Evolutionary conservation across 1,140 invertebrate genomes (phyloP), one percentile per base, ranked within the genome.

Genomic region (Pogonomyrmex californicus): DNA sequence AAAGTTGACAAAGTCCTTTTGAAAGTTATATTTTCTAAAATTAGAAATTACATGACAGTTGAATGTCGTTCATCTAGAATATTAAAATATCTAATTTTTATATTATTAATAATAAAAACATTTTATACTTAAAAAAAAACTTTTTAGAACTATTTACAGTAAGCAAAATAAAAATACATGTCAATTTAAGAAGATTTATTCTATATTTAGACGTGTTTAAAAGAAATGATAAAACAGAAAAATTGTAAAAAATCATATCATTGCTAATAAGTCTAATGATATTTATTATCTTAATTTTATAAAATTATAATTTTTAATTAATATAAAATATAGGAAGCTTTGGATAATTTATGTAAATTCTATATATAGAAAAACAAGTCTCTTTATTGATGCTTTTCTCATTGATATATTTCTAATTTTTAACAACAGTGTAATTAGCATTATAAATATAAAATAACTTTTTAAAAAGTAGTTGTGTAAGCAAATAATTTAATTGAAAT

Each of bases 1-100:
- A 81, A 9, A 10, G 17, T 14, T 54, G 14, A 51, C 9, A 66
- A 44, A 79, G n/a, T 44, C 70, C 10, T 70, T 81, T 56, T 14
- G 33, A 17, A 49, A 36, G 14, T 58, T 70, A 41, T 10, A 14
- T 41, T 9, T 36, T 66, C 7, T 38, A 68, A 81, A 1, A 56
- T 30, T 23, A 65, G n/a, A 23, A 23, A 23, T 23, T 23, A 23
- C 23, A 23, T 23, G 23, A 23, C 23, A 23, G 23, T 23, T 23
- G 9, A 51, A 66, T 65, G 14, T 4, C 17, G 7, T 41, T 66
- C 54, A 23, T 47, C 1, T 14, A 65, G 30, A 78, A 65, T 4
- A 44, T 70, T 17, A 33, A 3, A 47, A 6, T 38, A 36, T 65
- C 1, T 56, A 30, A 68, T 58, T 56, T 12, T 38, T 58, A 81